Base-by-base conservation (phyloP, 2,113 vertebrate species). In the Dascyllus trimaculatus region DNA sequence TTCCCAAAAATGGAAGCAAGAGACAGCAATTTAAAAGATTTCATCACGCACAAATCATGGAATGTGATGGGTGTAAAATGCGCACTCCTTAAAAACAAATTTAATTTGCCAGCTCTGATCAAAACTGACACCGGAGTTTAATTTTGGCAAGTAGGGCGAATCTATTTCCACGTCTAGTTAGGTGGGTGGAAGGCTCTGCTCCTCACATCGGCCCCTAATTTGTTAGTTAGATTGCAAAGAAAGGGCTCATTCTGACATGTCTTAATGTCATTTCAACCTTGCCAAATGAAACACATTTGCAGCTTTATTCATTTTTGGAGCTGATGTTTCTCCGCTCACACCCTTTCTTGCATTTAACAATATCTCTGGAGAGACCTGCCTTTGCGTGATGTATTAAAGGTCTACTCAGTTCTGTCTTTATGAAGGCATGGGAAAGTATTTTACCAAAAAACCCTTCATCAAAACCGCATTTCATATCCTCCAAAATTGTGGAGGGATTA, bases 401-500 rank as follows among this genome's bases (percentile, higher is more conserved):
- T 71, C 49, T 69, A 11, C 26, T 24, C 29, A 48, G 9, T 72
- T 85, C 71, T 65, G 24, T 82, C 32, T 85, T 79, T 71, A 71
- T 79, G 57, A 71, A 85, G 65, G 63, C 63, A 72, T 84, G 77
- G 75, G 80, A 80, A 82, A 80, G 62, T 82, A 43, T 83, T 82
- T 81, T 25, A 62, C 48, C 74, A 78, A 85, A 78, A 85, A 85
- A 81, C 24, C 73, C 61, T 75, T 78, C 75, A 81, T 81, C 65
- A 79, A 86, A 68, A 68, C 71, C 59, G 21, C 46, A 78, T 84
- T 84, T 88, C 21, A 71, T 78, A 83, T 71, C 63, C 80, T 86
- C 66, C 68, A 76, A 84, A 89, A 71, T 87, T 62, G 57, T 46
- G 60, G 45, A 26, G 76, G 64, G 67, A 91, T 89, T 89, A 88